Conservation (phyloP, 2,888 invertebrate genomes). For the Gastracanthus pulcherrimus region DNA sequence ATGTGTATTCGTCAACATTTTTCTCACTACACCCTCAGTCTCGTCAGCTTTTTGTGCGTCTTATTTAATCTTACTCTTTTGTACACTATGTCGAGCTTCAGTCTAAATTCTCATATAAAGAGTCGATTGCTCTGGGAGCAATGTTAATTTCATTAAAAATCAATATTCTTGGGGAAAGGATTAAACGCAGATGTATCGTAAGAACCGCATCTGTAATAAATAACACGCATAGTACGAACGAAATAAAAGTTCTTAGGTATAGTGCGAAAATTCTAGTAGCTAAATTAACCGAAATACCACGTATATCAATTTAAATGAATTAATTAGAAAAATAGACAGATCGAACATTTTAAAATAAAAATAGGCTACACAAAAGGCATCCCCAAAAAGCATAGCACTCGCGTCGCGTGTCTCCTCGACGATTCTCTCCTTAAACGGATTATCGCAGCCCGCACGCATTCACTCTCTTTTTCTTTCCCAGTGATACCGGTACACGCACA, state of each 20-base stretch:
- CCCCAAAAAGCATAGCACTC: too few relatives aligned
- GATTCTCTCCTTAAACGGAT: constrained; percentile 25
- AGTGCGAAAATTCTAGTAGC: background rate
- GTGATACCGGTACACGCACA: constrained; percentile 19
- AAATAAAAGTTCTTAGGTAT: too few relatives aligned
- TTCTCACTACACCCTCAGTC: constrained; percentile 28
- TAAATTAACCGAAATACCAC: background rate
- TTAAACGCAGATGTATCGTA: background rate
- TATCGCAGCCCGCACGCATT: constrained; percentile 2
- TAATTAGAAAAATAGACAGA: background rate
- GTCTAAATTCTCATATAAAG: constrained; percentile 6
- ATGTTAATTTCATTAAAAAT: background rate
- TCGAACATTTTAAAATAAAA: too few relatives aligned
- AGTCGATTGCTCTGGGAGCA: constrained; percentile 21
- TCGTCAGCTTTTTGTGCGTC: constrained; percentile 31
- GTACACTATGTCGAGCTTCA: constrained; percentile 43
- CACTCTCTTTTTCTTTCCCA: too few relatives aligned
- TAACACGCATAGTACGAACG: constrained; percentile 2
- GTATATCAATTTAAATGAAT: background rate
- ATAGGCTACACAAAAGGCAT: too few relatives aligned
- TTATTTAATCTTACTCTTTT: constrained; percentile 24
- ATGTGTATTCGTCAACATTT: constrained; percentile 22
- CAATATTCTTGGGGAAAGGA: background rate
- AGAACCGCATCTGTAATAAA: background rate
- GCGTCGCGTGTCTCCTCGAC: background rate